phyloP scores from a whole-genome alignment of 1,140 invertebrate genomes.

The Colletes gigas region DNA sequence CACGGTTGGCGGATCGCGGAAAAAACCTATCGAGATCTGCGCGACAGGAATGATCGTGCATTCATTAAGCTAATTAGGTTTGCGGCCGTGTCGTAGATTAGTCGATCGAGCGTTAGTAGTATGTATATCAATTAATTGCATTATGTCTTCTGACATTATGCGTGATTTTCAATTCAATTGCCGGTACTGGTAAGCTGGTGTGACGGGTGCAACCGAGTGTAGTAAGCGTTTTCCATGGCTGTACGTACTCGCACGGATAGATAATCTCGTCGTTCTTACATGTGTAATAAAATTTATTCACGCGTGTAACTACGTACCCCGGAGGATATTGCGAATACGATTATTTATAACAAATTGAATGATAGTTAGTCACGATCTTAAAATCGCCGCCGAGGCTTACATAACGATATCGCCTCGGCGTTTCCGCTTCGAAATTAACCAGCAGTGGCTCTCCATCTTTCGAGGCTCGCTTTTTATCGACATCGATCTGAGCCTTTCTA shows the following conservation, averaged over 20 bases:
- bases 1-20: background rate
- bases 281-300: slow-evolving; percentile 6
- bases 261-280: slow-evolving; percentile 33
- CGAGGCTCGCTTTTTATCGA: no score
- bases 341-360: slow-evolving; percentile 53
- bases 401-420: background rate
- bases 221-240: slow-evolving; percentile 32
- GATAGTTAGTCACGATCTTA: slow-evolving; percentile 26
- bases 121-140: slow-evolving; percentile 57
- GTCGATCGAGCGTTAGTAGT: slow-evolving; percentile 26
- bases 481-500: no score
- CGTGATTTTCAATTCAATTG: slow-evolving; percentile 53
- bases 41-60: slow-evolving; percentile 31
- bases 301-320: slow-evolving; percentile 6
- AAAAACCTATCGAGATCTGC: slow-evolving; percentile 15
- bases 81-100: slow-evolving; percentile 41
- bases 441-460: background rate
- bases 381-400: background rate
- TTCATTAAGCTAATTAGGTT: slow-evolving; percentile 58
- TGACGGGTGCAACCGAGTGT: slow-evolving; percentile 38
- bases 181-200: slow-evolving; percentile 31
- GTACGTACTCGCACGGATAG: background rate
- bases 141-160: slow-evolving; percentile 47
- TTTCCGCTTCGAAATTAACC: background rate
- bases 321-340: slow-evolving; percentile 36